Base-by-base conservation (phyloP, 2,113 vertebrate species). In the Dipodomys spectabilis region DNA sequence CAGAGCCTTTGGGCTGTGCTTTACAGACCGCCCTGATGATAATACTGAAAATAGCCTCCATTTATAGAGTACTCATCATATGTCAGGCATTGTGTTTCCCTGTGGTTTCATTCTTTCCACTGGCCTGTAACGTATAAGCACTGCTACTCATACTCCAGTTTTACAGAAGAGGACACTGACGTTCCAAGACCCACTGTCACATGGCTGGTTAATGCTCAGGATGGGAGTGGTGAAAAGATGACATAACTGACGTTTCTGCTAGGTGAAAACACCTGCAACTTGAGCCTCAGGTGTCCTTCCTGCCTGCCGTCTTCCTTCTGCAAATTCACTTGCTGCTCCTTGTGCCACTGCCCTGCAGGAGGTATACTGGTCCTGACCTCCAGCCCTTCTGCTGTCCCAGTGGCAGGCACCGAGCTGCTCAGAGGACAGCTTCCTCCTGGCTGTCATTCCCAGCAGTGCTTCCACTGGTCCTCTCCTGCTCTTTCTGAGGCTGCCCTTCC, bases 401-500 rank as follows among this genome's bases (percentile, higher is more conserved):
- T 53, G 39, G 39, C 44, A 69, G 80, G 57, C 25, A 32, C 64
- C 16, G 16, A 82, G 65, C 8, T 62, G 32, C 32, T 25, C 1
- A 28, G 35, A 72, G 62, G 25, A 8, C 7, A 82, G 64, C 49
- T 49, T 49, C 49, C 12, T 49, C 35, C 35, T 39, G 35, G 35
- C 35, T 39, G 35, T 39, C 35, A 39, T 39, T 39, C 49, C 49
- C 12, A 12, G 49, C 49, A 12, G 49, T 49, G 49, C 49, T 49
- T 49, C 82, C 68, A 3, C 1, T 4, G 28, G 62, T 72, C 25
- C 83, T 49, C 49, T 49, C 12, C 49, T 57, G 53, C 16, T 81
- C 19, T 87, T 64, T 88, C n/a, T 28, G 83, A 90, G 82, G 23
- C 32, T 86, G 84, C 30, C 89, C 69, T 94, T 92, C 62, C 64